These are phyloP conservation scores for Acleris literana DNA, from an alignment of 2,888 invertebrate genomes.

Conservation along the genomic window DNA sequence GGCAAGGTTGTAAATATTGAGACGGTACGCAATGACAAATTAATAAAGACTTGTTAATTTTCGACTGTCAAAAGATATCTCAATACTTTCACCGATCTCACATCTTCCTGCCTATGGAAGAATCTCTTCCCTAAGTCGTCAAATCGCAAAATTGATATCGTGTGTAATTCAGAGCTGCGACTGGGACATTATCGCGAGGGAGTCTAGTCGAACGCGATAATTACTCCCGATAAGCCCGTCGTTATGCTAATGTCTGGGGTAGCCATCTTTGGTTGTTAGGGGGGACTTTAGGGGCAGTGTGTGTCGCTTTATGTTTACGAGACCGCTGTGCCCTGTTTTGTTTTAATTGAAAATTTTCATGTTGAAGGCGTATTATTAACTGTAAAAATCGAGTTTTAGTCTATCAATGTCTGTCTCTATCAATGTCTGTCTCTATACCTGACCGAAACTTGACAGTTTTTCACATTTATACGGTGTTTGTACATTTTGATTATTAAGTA, in stretches of 20 bases:
- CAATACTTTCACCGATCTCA: not conserved
- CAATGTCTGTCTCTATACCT: too few species aligned
- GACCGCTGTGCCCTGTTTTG: too few species aligned
- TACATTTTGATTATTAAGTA: too few species aligned
- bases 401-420: too few species aligned
- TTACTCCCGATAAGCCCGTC: slow-evolving; percentile 52
- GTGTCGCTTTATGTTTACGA: not conserved
- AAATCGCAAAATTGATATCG: slow-evolving; percentile 47
- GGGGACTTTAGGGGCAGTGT: not conserved
- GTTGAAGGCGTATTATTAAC: too few species aligned
- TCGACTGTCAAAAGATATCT: not conserved
- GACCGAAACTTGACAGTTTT: too few species aligned
- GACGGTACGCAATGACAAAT: not conserved
- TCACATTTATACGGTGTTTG: too few species aligned
- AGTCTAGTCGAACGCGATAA: slow-evolving; percentile 56
- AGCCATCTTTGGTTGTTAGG: slow-evolving; percentile 38
- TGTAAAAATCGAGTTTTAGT: too few species aligned
- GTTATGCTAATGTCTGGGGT: slow-evolving; percentile 51
- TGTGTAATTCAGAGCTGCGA: slow-evolving; percentile 38
- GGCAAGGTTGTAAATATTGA: not conserved
- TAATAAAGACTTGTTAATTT: not conserved
- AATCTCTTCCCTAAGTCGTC: slow-evolving; percentile 35
- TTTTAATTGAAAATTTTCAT: too few species aligned
- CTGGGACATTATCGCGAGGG: slow-evolving; percentile 48
- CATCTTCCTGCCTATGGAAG: not conserved